Conservation (phyloP, 2,888 invertebrate genomes). For the Halictus quadricinctus region DNA sequence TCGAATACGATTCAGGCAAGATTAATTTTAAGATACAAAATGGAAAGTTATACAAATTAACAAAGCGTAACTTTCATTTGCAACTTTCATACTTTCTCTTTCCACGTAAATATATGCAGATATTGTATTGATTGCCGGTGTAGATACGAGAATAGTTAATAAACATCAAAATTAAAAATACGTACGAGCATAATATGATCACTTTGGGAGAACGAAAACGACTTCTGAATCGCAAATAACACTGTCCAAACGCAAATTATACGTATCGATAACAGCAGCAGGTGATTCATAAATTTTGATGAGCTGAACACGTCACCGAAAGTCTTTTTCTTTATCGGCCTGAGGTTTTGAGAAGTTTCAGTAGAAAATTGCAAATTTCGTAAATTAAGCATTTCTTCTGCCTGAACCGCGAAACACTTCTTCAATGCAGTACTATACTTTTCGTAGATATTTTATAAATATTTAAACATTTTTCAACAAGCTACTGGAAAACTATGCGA, state of each 20-base stretch:
- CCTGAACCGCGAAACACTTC: too few relatives aligned
- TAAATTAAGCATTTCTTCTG: too few relatives aligned
- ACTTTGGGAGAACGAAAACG: background rate
- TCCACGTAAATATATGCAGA: background rate
- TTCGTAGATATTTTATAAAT: too few relatives aligned
- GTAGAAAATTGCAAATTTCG: too few relatives aligned
- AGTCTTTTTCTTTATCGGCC: background rate
- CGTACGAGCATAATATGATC: background rate
- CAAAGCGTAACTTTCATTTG: slow-evolving; percentile 3
- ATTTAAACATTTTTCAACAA: too few relatives aligned
- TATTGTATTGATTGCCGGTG: background rate
- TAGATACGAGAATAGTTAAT: background rate
- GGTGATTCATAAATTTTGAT: background rate
- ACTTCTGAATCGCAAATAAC: background rate
- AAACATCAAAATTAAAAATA: background rate
- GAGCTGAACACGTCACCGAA: background rate
- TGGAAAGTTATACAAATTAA: background rate
- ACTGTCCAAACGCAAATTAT: background rate
- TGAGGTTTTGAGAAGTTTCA: background rate
- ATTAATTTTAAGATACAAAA: slow-evolving; percentile 29
- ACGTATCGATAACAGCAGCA: background rate
- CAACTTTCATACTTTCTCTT: slow-evolving; percentile 37
- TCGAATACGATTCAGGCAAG: slow-evolving; percentile 23
- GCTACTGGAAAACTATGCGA: too few relatives aligned
- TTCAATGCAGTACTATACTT: too few relatives aligned